Evolutionary conservation across 1,140 invertebrate genomes (phyloP), one percentile per base, ranked within the genome.

Genomic region (Dendrolimus punctatus): DNA sequence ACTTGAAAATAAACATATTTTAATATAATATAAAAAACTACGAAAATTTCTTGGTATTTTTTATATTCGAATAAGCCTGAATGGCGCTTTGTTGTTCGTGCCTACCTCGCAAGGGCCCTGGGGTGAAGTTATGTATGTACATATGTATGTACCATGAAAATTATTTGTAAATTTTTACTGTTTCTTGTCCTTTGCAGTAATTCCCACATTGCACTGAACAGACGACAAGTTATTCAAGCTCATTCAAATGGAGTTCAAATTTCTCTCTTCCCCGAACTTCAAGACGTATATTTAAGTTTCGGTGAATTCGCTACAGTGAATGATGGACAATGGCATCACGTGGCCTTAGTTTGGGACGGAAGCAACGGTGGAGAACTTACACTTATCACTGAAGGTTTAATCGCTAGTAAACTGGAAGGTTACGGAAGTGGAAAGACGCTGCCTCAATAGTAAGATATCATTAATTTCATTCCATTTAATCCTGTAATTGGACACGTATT

Each of bases 251-350:
- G 95, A 6, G 93, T 98, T 0, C 93, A 96, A 76, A 91, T 98
- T 8, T 95, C 95, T 0, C 84, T 99, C 3, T 97, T 98, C 88
- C 91, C 92, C 39, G 95, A 96, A 66, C 78, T 95, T 2, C 94
- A 96, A 81, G 95, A 96, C 73, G 94, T 96, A n/a, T 97, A 95
- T 85, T 85, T 96, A 10, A 95, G 94, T 67, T 98, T 96, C 83
- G 91, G 93, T 50, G 95, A 97, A 76, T 97, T 95, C 64, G 95
- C 97, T 4, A 96, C 95, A 0, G 93, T 99, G 23, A 98, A 98
- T 67, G 97, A 98, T 72, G 96, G 96, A 6, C 95, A 97, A 76
- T 99, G 97, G 97, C 97, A 99, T 89, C 96, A 99, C 76, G 91
- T 99, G 9, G 96, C 96, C 9, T 88, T 99, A 36, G 94, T 97